Conservation (phyloP, 2,113 vertebrate genomes). For the Passer montanus region DNA sequence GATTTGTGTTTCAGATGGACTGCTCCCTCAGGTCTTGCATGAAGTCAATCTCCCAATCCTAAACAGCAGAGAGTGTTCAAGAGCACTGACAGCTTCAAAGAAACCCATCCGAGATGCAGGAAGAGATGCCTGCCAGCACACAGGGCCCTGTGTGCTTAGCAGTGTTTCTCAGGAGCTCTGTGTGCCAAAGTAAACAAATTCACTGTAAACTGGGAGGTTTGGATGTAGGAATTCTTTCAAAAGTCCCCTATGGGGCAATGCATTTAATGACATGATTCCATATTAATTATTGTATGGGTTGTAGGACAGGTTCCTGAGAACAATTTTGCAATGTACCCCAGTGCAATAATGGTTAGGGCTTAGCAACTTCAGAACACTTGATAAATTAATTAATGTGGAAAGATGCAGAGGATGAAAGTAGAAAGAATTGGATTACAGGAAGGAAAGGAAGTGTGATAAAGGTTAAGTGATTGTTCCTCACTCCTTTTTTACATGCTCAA, state of each 20-base stretch:
- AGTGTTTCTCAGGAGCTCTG: neutral
- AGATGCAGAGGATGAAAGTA: neutral
- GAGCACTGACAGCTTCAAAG: conserved; percentile 73
- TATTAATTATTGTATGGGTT: neutral
- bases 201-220: neutral
- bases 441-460: neutral
- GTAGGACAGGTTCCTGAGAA: neutral
- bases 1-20: conserved; percentile 73
- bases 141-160: neutral
- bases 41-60: conserved; percentile 84
- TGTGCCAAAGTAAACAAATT: neutral
- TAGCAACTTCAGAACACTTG: neutral
- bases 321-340: neutral
- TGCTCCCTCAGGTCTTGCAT: conserved; percentile 71
- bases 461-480: neutral
- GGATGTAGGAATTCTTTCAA: neutral
- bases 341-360: neutral
- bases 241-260: neutral
- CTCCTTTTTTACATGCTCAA: neutral
- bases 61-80: conserved; percentile 72
- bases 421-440: neutral
- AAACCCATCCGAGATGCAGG: conserved; percentile 73
- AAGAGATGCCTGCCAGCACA: conserved; percentile 83
- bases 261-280: neutral
- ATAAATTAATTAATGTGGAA: neutral